Base-by-base conservation (phyloP, 2,113 vertebrate genomes). In the Nansenia antarctica region DNA sequence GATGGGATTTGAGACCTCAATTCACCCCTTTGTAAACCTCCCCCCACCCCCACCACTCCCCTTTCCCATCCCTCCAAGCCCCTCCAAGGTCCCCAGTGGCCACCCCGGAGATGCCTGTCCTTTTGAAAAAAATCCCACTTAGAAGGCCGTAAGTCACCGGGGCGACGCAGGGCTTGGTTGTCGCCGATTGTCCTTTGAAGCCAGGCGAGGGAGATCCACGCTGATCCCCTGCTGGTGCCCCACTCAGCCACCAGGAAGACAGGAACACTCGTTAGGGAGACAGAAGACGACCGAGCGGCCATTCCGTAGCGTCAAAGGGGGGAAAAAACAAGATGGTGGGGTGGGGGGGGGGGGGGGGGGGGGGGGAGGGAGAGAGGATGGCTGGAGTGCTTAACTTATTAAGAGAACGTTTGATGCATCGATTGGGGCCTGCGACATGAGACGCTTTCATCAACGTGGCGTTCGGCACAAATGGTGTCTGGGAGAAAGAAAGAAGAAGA, bases 401-500 rank as follows among this genome's bases (percentile, higher is more conserved):
- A n/a, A 80, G 64, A 67, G 39, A 74, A 82, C 84, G 83, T 89
- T 89, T 86, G 84, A 89, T 88, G 78, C 80, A 72, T 81, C 82
- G 87, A 89, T 88, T 76, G 77, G 52, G 78, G 76, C n/a, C 64
- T 49, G 69, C 57, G 81, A 83, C 72, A n/a, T 47, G 80, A 62
- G 70, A 70, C 54, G 15, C 82, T 82, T 79, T 69, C 66, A 78
- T 69, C 66, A 78, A 74, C 74, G 29, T 52, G 74, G 54, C 66
- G 14, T 42, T n/a, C 30, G 34, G 34, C 70, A 80, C 80, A n/a
- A n/a, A n/a, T n/a, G n/a, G n/a, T n/a, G n/a, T n/a, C n/a, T n/a
- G n/a, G n/a, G n/a, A n/a, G n/a, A n/a, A n/a, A n/a, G 67, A 55
- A 73, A 67, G 12, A 45, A 20, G 49, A 8, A 22, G 45, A 8